These are phyloP conservation scores for Drepanosiphum platanoidis DNA, from an alignment of 2,888 invertebrate genomes.

Conservation along the genomic window DNA sequence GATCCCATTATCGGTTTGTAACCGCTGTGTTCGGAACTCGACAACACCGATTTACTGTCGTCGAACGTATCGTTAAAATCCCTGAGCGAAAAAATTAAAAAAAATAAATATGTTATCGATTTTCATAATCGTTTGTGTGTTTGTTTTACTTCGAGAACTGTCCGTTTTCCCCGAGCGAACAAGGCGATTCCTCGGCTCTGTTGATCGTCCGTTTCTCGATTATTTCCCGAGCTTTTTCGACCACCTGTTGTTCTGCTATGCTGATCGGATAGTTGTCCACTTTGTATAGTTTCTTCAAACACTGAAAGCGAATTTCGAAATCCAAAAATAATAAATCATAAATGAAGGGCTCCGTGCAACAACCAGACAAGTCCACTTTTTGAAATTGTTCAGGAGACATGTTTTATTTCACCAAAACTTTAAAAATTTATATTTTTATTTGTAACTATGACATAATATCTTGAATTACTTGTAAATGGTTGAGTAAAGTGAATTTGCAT, in stretches of 20 bases:
- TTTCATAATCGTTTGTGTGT: not conserved
- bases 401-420: too few relatives aligned
- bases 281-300: slow-evolving; percentile 32
- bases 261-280: slow-evolving; percentile 50
- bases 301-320: slow-evolving; percentile 19
- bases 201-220: slow-evolving; percentile 23
- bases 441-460: too few relatives aligned
- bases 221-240: slow-evolving; percentile 26
- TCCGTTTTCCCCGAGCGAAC: not conserved
- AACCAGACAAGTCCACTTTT: too few relatives aligned
- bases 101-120: not conserved
- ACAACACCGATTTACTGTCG: not conserved
- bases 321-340: not conserved
- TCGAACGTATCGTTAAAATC: not conserved
- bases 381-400: not conserved
- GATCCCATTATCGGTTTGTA: slow-evolving; percentile 35
- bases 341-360: too few relatives aligned
- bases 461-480: too few relatives aligned
- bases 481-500: too few relatives aligned
- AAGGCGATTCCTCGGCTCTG: not conserved
- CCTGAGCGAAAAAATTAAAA: slow-evolving; percentile 11
- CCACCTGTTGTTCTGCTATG: slow-evolving; percentile 19
- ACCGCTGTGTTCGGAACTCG: not conserved
- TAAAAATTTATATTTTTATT: too few relatives aligned
- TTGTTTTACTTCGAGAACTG: not conserved